Evolutionary conservation across 1,140 invertebrate genomes (phyloP).

Genomic region (Drosophila trapezifrons): DNA sequence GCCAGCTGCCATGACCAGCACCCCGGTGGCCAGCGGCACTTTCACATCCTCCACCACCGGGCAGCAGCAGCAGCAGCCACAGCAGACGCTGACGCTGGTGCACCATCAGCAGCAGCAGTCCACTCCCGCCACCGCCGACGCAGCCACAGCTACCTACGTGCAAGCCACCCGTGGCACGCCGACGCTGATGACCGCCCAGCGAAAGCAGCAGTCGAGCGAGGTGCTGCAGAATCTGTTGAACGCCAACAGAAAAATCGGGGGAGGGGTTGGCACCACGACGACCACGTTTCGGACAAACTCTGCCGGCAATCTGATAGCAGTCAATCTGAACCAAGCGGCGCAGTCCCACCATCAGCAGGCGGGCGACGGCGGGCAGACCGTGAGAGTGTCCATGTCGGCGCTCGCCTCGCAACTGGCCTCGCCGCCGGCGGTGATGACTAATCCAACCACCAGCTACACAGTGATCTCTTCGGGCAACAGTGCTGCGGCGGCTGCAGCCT

Average conservation of each 20-base stretch:
- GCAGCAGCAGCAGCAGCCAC: conserved; percentile 66
- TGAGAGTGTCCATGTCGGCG: conserved; percentile 83
- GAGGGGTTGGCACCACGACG: conserved; percentile 55
- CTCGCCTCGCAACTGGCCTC: conserved; percentile 83
- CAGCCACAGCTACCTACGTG: conserved; percentile 66
- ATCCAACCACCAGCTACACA: conserved; percentile 75
- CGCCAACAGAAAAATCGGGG: conserved; percentile 76
- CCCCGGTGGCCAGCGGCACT: conserved; percentile 82
- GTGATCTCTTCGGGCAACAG: conserved; percentile 64
- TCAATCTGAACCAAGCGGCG: conserved; percentile 79
- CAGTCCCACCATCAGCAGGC: conserved; percentile 56
- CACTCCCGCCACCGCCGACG: conserved; percentile 43
- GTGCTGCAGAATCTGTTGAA: conserved; percentile 78
- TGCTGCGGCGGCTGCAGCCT: conserved; percentile 57
- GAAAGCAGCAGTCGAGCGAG: conserved; percentile 76
- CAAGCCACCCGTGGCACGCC: conserved; percentile 70
- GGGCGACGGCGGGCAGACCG: conserved; percentile 58
- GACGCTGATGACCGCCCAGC: conserved; percentile 55
- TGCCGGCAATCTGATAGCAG: conserved; percentile 84
- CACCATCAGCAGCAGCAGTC: conserved; percentile 65
- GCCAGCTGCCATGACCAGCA: conserved; percentile 88
- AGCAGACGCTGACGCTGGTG: conserved; percentile 64
- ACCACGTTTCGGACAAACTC: conserved; percentile 81
- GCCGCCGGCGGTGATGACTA: conserved; percentile 83
- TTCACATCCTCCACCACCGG: conserved; percentile 80